Evolutionary conservation across 1,140 invertebrate genomes (phyloP).

Genomic region (Polyergus mexicanus): DNA sequence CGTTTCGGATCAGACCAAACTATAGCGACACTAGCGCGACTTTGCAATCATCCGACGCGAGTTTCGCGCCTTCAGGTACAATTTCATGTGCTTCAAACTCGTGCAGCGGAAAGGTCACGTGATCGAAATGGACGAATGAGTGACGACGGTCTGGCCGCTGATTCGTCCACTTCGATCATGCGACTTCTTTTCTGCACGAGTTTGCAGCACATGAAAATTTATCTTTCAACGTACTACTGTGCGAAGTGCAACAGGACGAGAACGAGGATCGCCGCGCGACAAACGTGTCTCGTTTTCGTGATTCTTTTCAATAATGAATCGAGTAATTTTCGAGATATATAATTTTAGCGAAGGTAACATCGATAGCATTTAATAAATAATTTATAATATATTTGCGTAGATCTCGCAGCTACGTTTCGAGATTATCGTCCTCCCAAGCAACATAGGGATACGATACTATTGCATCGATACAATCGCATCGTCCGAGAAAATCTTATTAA

Average conservation of each 20-base stretch:
- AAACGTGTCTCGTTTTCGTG: neutral
- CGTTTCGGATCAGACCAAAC: neutral
- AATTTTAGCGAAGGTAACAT: too few species aligned
- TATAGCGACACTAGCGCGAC: neutral
- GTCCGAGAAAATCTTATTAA: neutral
- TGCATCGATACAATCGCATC: neutral
- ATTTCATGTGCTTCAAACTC: too few species aligned
- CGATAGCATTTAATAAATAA: neutral
- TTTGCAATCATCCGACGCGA: neutral
- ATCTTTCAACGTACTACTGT: neutral
- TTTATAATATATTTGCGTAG: neutral
- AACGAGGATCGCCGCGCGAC: neutral
- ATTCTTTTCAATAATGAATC: neutral
- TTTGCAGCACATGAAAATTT: too few species aligned
- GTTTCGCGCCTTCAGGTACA: neutral
- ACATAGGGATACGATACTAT: neutral
- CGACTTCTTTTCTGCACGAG: too few species aligned
- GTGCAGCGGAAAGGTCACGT: too few species aligned
- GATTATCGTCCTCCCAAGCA: neutral
- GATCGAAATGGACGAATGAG: too few species aligned
- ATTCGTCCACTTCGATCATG: too few species aligned
- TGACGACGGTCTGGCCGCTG: too few species aligned
- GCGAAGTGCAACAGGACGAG: neutral
- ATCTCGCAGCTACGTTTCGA: neutral
- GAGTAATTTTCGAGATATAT: neutral